Conservation (phyloP, 2,797 vertebrate genomes). For the Discoglossus pictus region DNA sequence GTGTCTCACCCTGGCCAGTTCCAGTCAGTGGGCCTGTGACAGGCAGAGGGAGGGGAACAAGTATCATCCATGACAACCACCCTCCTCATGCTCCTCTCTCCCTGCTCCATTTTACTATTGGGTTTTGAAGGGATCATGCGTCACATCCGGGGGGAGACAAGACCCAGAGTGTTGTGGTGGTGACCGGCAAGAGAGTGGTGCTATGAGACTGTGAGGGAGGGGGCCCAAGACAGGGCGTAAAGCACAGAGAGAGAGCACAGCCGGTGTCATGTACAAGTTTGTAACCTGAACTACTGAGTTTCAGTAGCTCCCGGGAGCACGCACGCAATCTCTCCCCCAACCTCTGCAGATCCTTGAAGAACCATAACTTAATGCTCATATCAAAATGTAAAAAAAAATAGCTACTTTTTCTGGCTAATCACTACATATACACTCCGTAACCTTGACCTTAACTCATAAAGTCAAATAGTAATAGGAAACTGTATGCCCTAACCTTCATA, state of each 20-base stretch:
- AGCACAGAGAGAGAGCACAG: neutral
- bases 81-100: neutral
- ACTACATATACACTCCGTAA: no score
- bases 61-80: neutral
- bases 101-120: neutral
- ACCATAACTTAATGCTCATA: no score
- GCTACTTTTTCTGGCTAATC: no score
- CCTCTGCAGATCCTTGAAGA: no score
- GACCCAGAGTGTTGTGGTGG: neutral
- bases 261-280: no score
- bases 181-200: neutral
- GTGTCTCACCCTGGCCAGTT: neutral
- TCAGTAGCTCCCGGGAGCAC: no score
- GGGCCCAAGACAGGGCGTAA: neutral
- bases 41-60: neutral
- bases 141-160: slow-evolving; percentile 23
- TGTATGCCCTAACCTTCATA: no score
- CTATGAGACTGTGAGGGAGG: neutral
- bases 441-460: no score
- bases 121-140: slow-evolving; percentile 6
- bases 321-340: no score
- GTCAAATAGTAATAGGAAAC: no score
- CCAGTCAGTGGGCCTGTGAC: slow-evolving; percentile 11
- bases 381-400: no score
- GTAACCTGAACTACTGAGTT: no score